Conservation (phyloP, 2,797 vertebrate species). For the Pygocentrus nattereri region DNA sequence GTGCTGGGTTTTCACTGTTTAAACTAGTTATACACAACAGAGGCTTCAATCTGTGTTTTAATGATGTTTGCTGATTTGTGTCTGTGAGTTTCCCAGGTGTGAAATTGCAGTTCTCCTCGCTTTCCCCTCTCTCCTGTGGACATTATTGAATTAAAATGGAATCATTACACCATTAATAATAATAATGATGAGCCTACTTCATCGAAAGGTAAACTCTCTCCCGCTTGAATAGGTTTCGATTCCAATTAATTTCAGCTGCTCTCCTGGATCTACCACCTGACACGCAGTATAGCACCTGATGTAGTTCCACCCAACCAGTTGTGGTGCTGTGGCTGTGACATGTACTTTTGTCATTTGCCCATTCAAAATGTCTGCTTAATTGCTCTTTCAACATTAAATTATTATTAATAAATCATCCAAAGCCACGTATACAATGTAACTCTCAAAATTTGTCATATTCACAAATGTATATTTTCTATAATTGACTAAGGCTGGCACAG, state of each 20-base stretch:
- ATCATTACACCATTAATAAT: slow-evolving; percentile 66
- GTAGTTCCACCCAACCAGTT: not conserved
- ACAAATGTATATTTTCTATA: too few species aligned
- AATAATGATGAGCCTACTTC: slow-evolving; percentile 61
- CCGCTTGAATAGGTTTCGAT: slow-evolving; percentile 61
- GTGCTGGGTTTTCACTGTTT: slow-evolving; percentile 47
- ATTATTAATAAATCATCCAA: too few species aligned
- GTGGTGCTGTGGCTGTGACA: too few species aligned
- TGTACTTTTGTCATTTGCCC: too few species aligned
- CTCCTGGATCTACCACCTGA: not conserved
- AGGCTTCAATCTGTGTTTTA: slow-evolving; percentile 68
- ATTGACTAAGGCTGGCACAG: too few species aligned
- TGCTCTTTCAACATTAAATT: too few species aligned
- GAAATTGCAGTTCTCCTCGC: slow-evolving; percentile 72
- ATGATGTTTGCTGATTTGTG: slow-evolving; percentile 72
- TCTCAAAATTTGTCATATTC: too few species aligned
- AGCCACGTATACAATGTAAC: too few species aligned
- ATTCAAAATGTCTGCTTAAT: too few species aligned
- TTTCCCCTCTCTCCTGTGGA: slow-evolving; percentile 59
- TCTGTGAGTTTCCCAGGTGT: slow-evolving; percentile 72
- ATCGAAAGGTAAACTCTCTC: slow-evolving; percentile 52
- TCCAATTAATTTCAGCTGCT: slow-evolving; percentile 37
- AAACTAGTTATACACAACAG: slow-evolving; percentile 61
- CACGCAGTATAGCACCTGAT: not conserved
- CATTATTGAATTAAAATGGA: slow-evolving; percentile 66